Base-by-base conservation (phyloP, 2,888 invertebrate genomes). In the Parochlus steinenii region DNA sequence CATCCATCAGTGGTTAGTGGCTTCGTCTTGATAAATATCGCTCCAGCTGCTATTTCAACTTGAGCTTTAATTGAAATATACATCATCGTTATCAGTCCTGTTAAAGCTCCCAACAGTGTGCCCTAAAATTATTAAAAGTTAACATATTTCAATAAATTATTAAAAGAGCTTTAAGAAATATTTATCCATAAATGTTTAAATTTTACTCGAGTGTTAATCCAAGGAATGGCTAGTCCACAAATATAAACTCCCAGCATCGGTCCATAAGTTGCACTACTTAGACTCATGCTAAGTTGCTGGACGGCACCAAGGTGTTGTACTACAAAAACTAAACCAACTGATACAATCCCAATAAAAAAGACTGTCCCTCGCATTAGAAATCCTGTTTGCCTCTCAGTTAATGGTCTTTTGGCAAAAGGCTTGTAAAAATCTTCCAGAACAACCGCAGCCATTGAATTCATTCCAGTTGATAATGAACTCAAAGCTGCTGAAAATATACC, bases 401-500 rank as follows among this genome's bases (percentile, higher is more conserved):
- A 49, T 4, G 67, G 64, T 26, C 54, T 57, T 40, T 64, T 69
- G 33, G 71, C 58, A 43, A 71, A 64, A 1, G 80, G 79, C 44
- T 75, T 76, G 47, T 78, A 69, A 48, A 82, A 67, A 50, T 83
- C 82, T 58, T 81, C 79, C 20, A 78, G 65, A 27, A 81, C 74
- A 0, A 82, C 79, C 6, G 80, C 81, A 2, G 82, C 71, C 73
- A 82, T 71, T 0, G 82, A 81, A 48, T 82, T 83, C 1, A 82
- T 57, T 1, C 80, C 80, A 10, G 82, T 82, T 0, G 82, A 82
- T 51, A 82, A 64, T 0, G 81, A 79, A 53, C 81, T 81, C 24
- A 92, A 59, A 2, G 89, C 83, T 6, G 87, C 90, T 56, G 87
- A 86, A 49, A 89, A 89, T 17, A 90, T 77, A 5, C 87, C 87